These are phyloP conservation scores for Deilephila porcellus DNA, from an alignment of 2,888 invertebrate genomes.

Conservation along the genomic window DNA sequence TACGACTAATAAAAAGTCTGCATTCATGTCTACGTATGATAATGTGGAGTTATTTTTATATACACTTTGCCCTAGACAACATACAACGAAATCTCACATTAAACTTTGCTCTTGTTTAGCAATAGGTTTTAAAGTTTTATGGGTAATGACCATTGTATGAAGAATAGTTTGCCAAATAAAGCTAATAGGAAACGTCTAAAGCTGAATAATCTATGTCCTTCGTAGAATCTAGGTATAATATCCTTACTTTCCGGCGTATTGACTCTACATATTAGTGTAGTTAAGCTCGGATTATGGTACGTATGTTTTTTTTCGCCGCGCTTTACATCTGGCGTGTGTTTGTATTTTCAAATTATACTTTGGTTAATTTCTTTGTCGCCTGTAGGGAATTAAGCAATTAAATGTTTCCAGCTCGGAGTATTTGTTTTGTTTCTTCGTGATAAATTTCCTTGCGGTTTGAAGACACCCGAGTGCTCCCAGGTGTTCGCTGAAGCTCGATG, in stretches of 20 bases:
- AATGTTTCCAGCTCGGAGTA: too few relatives aligned
- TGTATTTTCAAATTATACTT: not conserved
- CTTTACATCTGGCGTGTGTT: not conserved
- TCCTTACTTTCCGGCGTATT: not conserved
- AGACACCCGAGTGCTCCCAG: too few relatives aligned
- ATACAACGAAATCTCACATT: not conserved
- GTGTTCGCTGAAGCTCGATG: too few relatives aligned
- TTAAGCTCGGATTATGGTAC: not conserved
- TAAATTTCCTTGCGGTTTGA: too few relatives aligned
- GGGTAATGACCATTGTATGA: not conserved
- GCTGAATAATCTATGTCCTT: not conserved
- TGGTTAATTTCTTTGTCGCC: not conserved
- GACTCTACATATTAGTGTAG: not conserved
- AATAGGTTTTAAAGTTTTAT: not conserved
- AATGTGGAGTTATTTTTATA: conserved; percentile 43
- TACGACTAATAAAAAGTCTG: conserved; percentile 26
- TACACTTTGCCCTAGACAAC: not conserved
- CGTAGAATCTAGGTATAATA: not conserved
- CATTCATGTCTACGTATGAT: conserved; percentile 35
- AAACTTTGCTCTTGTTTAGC: not conserved
- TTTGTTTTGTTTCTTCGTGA: too few relatives aligned
- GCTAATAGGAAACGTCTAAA: not conserved
- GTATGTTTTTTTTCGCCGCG: not conserved
- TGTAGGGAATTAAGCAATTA: not conserved
- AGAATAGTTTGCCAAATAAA: not conserved